These are phyloP conservation scores for Subacronicta megacephala DNA, from an alignment of 2,888 invertebrate species.

Conservation along the genomic window DNA sequence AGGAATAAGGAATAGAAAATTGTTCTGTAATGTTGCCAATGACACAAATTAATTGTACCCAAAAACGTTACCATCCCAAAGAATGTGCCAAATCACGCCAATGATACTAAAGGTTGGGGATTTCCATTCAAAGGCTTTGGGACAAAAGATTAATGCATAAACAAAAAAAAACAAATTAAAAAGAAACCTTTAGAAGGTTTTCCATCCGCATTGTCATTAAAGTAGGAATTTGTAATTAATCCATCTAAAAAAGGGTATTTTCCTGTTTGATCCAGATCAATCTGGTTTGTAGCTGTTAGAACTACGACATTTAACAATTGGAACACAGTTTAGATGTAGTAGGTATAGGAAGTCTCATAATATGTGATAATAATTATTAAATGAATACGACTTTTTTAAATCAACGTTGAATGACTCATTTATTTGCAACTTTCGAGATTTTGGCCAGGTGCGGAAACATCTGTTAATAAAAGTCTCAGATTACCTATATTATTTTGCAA, in stretches of 20 bases:
- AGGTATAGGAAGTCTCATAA: too few relatives aligned
- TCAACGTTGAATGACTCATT: slow-evolving; percentile 3
- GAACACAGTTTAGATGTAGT: too few relatives aligned
- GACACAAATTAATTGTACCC: slow-evolving; percentile 21
- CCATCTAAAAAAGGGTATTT: slow-evolving; percentile 58
- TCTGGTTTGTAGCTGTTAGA: slow-evolving; percentile 40
- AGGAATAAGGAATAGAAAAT: slow-evolving; percentile 6
- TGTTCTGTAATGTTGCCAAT: slow-evolving; percentile 15
- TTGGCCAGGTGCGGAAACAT: slow-evolving; percentile 31
- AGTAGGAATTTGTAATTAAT: slow-evolving; percentile 65
- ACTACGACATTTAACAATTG: too few relatives aligned
- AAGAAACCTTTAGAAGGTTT: slow-evolving; percentile 54
- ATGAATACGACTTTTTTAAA: too few relatives aligned
- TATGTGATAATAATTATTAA: neutral
- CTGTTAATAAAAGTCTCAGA: slow-evolving; percentile 16
- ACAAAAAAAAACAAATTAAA: slow-evolving; percentile 58
- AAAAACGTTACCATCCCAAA: slow-evolving; percentile 39
- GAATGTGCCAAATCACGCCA: slow-evolving; percentile 51
- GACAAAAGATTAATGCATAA: slow-evolving; percentile 60
- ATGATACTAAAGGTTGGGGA: slow-evolving; percentile 41
- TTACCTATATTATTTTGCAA: slow-evolving; percentile 15
- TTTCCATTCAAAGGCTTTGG: slow-evolving; percentile 44
- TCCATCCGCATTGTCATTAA: slow-evolving; percentile 58
- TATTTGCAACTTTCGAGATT: slow-evolving; percentile 16
- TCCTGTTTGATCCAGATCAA: slow-evolving; percentile 52